Conservation (phyloP, 37 sponge, comb jelly and placozoan species). For the Crambe crambe region DNA sequence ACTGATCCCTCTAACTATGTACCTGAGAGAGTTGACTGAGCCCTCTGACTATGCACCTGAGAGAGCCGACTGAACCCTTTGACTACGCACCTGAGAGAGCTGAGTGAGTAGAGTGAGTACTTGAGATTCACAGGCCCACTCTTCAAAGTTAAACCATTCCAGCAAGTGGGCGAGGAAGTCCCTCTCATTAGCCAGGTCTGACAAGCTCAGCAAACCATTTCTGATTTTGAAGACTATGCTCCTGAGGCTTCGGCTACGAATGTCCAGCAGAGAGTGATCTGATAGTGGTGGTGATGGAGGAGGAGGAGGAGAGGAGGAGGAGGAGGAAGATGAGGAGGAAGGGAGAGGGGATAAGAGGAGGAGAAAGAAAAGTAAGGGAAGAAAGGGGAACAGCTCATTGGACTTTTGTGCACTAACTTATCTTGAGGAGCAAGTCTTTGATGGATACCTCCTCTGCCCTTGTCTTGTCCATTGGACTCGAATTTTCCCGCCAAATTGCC, state of each 20-base stretch:
- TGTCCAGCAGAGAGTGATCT: slow-evolving; percentile 69
- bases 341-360: too few relatives aligned
- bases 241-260: slow-evolving; percentile 51
- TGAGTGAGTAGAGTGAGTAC: slow-evolving; percentile 41
- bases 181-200: slow-evolving; percentile 58
- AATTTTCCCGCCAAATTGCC: too few relatives aligned
- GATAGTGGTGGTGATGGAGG: background rate
- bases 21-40: too few relatives aligned
- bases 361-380: too few relatives aligned
- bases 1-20: too few relatives aligned
- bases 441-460: too few relatives aligned
- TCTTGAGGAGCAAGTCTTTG: too few relatives aligned
- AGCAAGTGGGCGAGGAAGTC: slow-evolving; percentile 48
- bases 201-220: slow-evolving; percentile 24
- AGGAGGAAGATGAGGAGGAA: too few relatives aligned
- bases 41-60: slow-evolving; percentile 26
- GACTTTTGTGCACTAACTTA: too few relatives aligned
- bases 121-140: slow-evolving; percentile 52
- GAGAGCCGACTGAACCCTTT: slow-evolving; percentile 23
- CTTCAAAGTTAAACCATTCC: slow-evolving; percentile 81
- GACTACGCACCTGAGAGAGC: slow-evolving; percentile 39
- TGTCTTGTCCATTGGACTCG: too few relatives aligned
- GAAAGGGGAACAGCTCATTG: too few relatives aligned
- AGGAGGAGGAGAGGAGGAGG: background rate
- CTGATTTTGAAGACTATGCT: slow-evolving; percentile 63